phyloP scores from a whole-genome alignment of 2,888 invertebrate genomes.

The Chydorus sphaericus region DNA sequence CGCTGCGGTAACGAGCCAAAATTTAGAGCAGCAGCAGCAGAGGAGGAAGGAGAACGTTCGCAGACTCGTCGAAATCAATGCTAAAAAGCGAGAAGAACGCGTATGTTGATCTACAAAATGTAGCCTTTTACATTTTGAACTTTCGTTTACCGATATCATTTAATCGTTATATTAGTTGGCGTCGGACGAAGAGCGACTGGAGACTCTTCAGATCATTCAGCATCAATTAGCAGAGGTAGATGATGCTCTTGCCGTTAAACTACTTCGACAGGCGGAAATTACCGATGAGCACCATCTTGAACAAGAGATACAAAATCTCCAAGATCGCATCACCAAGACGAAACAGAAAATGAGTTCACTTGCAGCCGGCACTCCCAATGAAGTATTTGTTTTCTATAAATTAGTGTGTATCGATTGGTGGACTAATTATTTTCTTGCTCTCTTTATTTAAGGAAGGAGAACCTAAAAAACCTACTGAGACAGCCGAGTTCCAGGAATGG shows the following conservation, averaged over 20 bases:
- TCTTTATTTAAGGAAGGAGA: slow-evolving; percentile 17
- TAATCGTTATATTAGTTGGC: slow-evolving; percentile 39
- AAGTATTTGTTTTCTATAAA: slow-evolving; percentile 18
- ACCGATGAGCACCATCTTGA: slow-evolving; percentile 58
- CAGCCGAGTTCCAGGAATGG: slow-evolving; percentile 17
- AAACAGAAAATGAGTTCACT: slow-evolving; percentile 58
- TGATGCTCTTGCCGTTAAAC: background rate
- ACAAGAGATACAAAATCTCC: slow-evolving; percentile 51
- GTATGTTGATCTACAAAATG: slow-evolving; percentile 25
- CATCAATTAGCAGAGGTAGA: slow-evolving; percentile 1
- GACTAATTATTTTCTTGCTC: background rate
- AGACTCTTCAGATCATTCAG: slow-evolving; percentile 37
- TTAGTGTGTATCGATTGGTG: background rate
- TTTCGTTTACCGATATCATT: background rate
- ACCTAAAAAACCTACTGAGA: slow-evolving; percentile 7
- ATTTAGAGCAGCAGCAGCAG: slow-evolving; percentile 72
- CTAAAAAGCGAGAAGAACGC: slow-evolving; percentile 71
- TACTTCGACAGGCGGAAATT: slow-evolving; percentile 1
- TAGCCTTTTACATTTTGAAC: slow-evolving; percentile 10
- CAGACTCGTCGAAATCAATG: slow-evolving; percentile 74
- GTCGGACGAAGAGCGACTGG: slow-evolving; percentile 74
- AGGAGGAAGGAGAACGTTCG: slow-evolving; percentile 70
- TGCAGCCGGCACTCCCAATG: slow-evolving; percentile 43
- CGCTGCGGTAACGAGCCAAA: slow-evolving; percentile 32
- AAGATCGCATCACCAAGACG: slow-evolving; percentile 56